A percentile compares a stretch with the other conserved stretches of the same genome.
phyloP scores from a whole-genome alignment of 2,797 vertebrate species.

The Pogonophryne albipinna region DNA sequence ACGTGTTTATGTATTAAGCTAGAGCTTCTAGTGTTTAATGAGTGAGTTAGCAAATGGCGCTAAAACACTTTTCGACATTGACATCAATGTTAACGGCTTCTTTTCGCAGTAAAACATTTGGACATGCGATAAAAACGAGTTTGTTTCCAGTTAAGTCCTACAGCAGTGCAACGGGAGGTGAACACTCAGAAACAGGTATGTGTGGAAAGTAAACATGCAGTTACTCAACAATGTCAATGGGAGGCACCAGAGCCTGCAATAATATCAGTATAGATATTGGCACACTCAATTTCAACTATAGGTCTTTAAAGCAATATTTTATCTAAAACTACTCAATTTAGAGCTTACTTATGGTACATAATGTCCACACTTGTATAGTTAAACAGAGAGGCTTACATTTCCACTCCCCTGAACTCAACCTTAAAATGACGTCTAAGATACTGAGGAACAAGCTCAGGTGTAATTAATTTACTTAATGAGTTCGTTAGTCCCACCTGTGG shows the following conservation, averaged over 20 bases:
- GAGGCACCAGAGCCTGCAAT: constrained; percentile 42
- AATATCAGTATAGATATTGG: neutral
- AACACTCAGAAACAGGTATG: constrained; percentile 42
- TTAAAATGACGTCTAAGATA: too few relatives aligned
- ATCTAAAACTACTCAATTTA: too few relatives aligned
- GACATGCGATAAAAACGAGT: neutral
- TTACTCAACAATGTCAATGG: neutral
- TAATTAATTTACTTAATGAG: neutral
- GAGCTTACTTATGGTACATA: neutral
- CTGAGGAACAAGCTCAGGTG: neutral
- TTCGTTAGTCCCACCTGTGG: neutral
- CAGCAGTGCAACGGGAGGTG: constrained; percentile 28
- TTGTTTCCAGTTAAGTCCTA: neutral
- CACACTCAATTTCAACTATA: neutral
- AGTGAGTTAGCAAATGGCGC: constrained; percentile 39
- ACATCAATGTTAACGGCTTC: neutral
- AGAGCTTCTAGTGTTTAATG: too few relatives aligned
- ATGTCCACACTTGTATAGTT: neutral
- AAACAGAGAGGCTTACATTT: neutral
- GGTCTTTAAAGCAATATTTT: too few relatives aligned
- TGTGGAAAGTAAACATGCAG: neutral
- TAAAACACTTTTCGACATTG: constrained; percentile 12
- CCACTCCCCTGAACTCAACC: neutral
- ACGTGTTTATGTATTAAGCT: neutral
- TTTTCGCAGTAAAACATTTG: neutral